These are phyloP conservation scores for Dipodomys merriami DNA, from an alignment of 2,113 vertebrate species.

Conservation along the genomic window DNA sequence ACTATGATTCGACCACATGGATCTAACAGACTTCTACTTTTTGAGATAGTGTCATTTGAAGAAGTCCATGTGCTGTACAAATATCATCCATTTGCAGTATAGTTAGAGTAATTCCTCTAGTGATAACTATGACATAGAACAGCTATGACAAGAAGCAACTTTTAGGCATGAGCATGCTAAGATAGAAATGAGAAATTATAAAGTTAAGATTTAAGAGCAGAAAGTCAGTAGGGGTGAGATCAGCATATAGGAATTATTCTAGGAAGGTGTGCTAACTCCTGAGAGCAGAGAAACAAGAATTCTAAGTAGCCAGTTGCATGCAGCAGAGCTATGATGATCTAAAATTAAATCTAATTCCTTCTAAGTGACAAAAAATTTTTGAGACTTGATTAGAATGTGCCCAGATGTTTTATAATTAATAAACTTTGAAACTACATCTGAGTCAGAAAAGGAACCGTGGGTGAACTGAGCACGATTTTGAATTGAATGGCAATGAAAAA, in stretches of 20 bases:
- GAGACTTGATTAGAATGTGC: neutral
- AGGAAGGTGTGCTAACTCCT: neutral
- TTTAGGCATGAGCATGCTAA: neutral
- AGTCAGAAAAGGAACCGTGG: neutral
- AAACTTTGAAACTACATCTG: constrained; percentile 29
- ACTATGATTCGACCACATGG: neutral
- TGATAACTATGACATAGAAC: neutral
- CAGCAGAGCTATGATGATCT: neutral
- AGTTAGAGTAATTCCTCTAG: neutral
- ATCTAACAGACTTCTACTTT: neutral
- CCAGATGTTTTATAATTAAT: neutral
- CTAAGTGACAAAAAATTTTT: neutral
- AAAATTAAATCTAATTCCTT: neutral
- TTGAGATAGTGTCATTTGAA: neutral
- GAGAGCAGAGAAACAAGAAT: neutral
- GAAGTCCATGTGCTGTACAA: neutral
- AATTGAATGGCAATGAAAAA: neutral
- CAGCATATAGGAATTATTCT: neutral
- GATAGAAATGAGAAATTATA: neutral
- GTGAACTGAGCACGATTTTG: neutral
- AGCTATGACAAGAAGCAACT: neutral
- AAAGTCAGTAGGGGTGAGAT: neutral
- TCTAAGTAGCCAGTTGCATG: neutral
- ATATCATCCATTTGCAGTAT: neutral
- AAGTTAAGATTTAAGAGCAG: neutral